Base-by-base conservation (phyloP, 2,888 invertebrate genomes). In the Yponomeuta sedellus region DNA sequence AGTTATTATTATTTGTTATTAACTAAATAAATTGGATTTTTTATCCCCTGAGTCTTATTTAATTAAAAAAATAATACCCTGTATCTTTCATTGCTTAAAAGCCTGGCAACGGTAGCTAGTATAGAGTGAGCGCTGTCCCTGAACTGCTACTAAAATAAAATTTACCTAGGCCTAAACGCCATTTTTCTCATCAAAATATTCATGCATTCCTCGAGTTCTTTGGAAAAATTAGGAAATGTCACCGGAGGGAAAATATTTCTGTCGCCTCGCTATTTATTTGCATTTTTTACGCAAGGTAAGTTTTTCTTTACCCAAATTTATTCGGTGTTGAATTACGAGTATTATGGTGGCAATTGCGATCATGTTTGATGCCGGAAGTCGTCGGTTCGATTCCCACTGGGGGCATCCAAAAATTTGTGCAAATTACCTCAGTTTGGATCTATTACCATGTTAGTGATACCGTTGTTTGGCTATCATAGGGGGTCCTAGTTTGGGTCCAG, bases 141-240 rank as follows among this genome's bases (percentile, higher is more conserved):
- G 16, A 4, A 16, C 12, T 52, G 59, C 74, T 78, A 78, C 82
- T 78, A 79, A 83, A 82, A 83, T 82, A 80, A 78, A 82, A 85
- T 82, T 80, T 80, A 79, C 79, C 77, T 77, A 79, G 71, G 77
- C 73, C 76, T 76, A 28, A 76, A 79, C 77, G 74, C 67, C 68
- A 72, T 72, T 74, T 34, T 62, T 34, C 16, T 22, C 59, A 16
- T 52, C 19, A 65, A 65, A 65, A 65, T 65, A 65, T 65, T 58
- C 65, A 59, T 58, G 39, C 34, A 39, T 62, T 62, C 34, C 62
- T 6, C 5, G 8, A 39, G 34, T 28, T 62, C 34, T 39, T 62
- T n/a, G 5, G 10, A 39, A 62, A 62, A 62, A 62, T 62, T 28
- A 62, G 62, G 28, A 62, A 62, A 62, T 62, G 28, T 62, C 28